Base-by-base conservation (phyloP, 2,113 vertebrate species). In the Micromys minutus region DNA sequence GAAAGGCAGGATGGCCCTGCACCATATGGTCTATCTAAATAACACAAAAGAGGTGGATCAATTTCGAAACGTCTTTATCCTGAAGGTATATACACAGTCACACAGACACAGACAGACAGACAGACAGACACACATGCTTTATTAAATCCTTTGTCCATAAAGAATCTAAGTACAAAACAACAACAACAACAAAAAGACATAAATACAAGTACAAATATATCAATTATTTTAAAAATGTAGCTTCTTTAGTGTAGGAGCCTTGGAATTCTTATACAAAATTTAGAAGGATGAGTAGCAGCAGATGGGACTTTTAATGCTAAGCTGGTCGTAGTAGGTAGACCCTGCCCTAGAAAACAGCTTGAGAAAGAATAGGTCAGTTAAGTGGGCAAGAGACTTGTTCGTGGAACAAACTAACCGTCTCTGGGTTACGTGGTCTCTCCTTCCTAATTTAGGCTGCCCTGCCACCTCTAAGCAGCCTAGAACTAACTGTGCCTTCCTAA, bases 1-100 rank as follows among this genome's bases (percentile, higher is more conserved):
- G 85, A 97, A 98, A 99, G 74, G 99, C 99, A 5, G 98, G 96
- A 4, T 99, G 99, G 94, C 99, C 98, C 87, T 97, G 98, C 47
- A 99, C 98, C 96, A 99, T 57, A 34, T 99, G 99, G 77, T 99
- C 99, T 81, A 99, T 99, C 99, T 99, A 98, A 95, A 97, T 98
- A 97, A 98, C 92, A 98, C 90, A 92, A 95, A 67, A 94, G 88
- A 79, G 29, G 52, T 2, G 0, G 39, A 59, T 96, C 36, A 76
- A 0, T 74, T 63, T 47, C 36, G 63, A 5, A 72, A 69, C 47
- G 74, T 75, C 29, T 79, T 10, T 19, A 36, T 42, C 5, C 52
- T 36, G 36, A 61, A 88, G 34, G 17, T 24, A 77, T 22, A 90
- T 76, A 81, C 21, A 93, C 9, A 81, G n/a, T n/a, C 39, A 29